Percentiles rank a stretch among this genome's conserved stretches.
Conservation (phyloP, 2,113 vertebrate species). For the Nycticebus coucang region DNA sequence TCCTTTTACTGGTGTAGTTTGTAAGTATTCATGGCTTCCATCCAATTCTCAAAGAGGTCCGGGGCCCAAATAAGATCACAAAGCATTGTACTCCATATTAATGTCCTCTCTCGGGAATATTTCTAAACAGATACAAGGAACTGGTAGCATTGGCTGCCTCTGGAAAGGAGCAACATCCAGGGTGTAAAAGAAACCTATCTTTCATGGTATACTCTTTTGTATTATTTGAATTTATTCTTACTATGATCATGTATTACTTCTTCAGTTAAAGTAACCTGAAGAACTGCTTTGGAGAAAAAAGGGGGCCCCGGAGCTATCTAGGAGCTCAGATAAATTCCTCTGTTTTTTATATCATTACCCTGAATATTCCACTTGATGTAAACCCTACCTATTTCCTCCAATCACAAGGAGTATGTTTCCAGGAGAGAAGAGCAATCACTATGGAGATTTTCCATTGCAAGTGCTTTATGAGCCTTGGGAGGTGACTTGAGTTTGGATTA, state of each 20-base stretch:
- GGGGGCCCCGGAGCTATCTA: background rate
- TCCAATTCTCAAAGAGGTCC: background rate
- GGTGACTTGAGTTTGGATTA: background rate
- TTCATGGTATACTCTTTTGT: background rate
- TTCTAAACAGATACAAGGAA: conserved; percentile 39
- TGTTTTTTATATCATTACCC: background rate
- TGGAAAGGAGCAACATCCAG: too few species aligned
- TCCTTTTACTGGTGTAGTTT: background rate
- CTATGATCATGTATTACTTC: background rate
- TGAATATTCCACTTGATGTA: background rate
- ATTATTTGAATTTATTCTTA: background rate
- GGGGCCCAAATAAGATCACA: background rate
- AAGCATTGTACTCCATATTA: background rate
- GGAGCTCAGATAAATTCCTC: background rate
- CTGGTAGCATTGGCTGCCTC: background rate
- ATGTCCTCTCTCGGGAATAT: background rate
- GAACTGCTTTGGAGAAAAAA: background rate
- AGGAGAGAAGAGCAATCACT: background rate
- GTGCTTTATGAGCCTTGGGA: background rate
- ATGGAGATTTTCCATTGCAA: conserved; percentile 34
- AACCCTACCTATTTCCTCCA: background rate
- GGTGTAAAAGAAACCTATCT: background rate
- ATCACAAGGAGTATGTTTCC: background rate
- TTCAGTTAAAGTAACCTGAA: conserved; percentile 21
- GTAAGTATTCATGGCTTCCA: background rate